Conservation (phyloP, 2,888 invertebrate genomes). For the Octonoba sinensis region DNA sequence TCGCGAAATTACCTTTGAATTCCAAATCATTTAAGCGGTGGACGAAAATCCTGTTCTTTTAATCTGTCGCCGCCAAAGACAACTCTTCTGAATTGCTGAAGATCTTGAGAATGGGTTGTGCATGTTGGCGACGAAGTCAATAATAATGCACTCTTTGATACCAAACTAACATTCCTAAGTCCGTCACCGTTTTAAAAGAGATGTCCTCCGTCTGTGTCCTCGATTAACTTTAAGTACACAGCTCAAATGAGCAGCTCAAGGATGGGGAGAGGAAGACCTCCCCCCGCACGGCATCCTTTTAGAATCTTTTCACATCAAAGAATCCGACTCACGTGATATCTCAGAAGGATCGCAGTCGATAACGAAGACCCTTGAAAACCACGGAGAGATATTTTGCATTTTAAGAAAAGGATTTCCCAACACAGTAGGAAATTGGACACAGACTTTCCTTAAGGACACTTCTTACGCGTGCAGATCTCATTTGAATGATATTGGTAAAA, state of each 20-base stretch:
- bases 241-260: conserved; percentile 61
- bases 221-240: conserved; percentile 60
- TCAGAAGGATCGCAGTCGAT: conserved; percentile 51
- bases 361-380: conserved; percentile 59
- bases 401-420: conserved; percentile 43
- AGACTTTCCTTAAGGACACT: conserved; percentile 5
- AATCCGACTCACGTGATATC: conserved; percentile 20
- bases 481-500: neutral
- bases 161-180: conserved; percentile 22
- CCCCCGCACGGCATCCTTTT: neutral
- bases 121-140: conserved; percentile 26
- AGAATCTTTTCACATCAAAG: conserved; percentile 39
- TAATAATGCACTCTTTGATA: conserved; percentile 39
- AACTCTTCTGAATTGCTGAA: conserved; percentile 5
- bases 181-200: conserved; percentile 57
- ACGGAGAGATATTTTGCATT: conserved; percentile 53
- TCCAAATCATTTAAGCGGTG: conserved; percentile 57
- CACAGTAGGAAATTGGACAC: conserved; percentile 8
- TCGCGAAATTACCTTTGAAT: conserved; percentile 55
- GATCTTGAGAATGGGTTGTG: conserved; percentile 14
- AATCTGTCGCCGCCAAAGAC: conserved; percentile 36
- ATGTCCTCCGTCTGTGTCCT: conserved; percentile 15
- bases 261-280: neutral
- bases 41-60: conserved; percentile 47
- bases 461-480: conserved; percentile 6